Evolutionary conservation across 2,113 vertebrate genomes (phyloP), one percentile per base, ranked within the genome.

Genomic region (Conger conger): DNA sequence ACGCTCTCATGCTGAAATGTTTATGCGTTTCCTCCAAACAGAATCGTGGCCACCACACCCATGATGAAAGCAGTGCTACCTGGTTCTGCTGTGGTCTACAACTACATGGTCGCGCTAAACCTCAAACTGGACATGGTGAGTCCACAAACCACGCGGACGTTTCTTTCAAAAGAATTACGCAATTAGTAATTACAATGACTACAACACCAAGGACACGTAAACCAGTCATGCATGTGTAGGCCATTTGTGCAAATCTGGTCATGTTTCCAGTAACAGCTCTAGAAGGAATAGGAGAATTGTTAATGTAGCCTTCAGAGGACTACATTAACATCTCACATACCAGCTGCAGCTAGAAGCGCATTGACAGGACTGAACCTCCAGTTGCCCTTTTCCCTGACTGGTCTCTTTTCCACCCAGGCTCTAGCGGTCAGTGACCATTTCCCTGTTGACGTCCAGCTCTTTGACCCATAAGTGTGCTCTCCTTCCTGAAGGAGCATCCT

Each of bases 401-500:
- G 33, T 86, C 54, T 90, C 1, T 0, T 83, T 57, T 80, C 82
- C 60, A 36, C 86, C 8, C 90, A 99, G 98, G 96, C 97, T 13
- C 86, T 96, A 77, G 96, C 95, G 35, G 94, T 99, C 87, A 99
- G 97, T 0, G 98, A 99, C 92, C 97, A 99, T 87, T 99, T 95
- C 86, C 97, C 97, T 0, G 97, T 99, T 0, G 97, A 99, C 88
- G 95, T 98, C 93, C 92, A 91, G 80, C 92, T 99, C 87, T 60
- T 37, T 76, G 42, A 16, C 37, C 7, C 4, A 23, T 50, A 33
- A 17, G 33, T 45, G 27, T 4, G 17, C 3, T 76, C 63, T 40
- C 36, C 33, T 37, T 78, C 18, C 35, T 20, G 36, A 78, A n/a
- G 20, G 15, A 38, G 23, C 76, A 20, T 78, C 76, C 76, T 38